Conservation (phyloP, 2,113 vertebrate genomes). For the Mesoclemmys tuberculata region DNA sequence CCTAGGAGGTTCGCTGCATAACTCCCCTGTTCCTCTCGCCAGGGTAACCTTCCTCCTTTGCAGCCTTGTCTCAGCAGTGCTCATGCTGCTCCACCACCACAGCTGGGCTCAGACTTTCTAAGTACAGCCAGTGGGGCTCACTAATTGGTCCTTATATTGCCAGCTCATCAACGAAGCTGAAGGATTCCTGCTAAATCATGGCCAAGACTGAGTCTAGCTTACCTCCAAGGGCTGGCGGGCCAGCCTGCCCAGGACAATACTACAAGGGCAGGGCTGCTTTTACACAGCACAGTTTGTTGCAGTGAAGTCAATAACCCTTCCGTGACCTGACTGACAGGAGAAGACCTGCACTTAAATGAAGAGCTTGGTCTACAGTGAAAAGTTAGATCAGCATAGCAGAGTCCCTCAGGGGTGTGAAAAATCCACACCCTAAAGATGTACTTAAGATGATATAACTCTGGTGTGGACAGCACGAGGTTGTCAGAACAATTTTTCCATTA, state of each 20-base stretch:
- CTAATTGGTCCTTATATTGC: not conserved
- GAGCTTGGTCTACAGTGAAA: not conserved
- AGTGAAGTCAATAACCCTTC: rapidly evolving
- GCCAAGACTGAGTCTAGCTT: not conserved
- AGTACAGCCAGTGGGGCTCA: not conserved
- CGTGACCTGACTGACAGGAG: not conserved
- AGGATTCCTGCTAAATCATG: not conserved
- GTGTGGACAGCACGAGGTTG: not conserved
- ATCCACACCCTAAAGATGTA: not conserved
- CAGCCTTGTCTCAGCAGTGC: not conserved
- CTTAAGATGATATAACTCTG: not conserved
- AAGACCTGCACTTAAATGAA: not conserved
- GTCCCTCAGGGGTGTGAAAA: not conserved
- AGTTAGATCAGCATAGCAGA: not conserved
- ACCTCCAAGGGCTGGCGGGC: no score
- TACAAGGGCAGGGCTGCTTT: not conserved
- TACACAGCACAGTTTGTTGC: not conserved
- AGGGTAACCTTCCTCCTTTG: not conserved
- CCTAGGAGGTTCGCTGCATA: no score
- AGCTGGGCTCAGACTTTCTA: not conserved
- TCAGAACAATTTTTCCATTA: not conserved
- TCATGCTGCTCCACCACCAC: not conserved
- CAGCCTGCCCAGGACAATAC: not conserved
- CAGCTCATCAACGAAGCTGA: not conserved
- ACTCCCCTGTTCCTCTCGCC: not conserved